Evolutionary conservation across 2,797 vertebrate genomes (phyloP).

Genomic region (Squalus acanthias): DNA sequence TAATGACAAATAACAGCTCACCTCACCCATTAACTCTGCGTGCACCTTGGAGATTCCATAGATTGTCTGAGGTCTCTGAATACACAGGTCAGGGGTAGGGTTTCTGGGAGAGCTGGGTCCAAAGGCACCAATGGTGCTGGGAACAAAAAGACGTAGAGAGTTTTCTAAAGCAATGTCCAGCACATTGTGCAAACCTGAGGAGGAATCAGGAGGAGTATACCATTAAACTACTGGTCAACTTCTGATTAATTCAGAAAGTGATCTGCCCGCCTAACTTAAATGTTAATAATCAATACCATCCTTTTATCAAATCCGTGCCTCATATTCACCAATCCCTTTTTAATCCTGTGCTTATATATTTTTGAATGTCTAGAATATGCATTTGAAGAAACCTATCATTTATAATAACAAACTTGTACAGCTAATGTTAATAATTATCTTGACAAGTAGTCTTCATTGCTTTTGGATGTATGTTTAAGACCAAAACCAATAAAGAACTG

Average conservation of each 20-base stretch:
- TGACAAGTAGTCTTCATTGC: no score
- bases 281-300: no score
- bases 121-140: conserved; percentile 72
- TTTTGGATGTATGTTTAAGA: no score
- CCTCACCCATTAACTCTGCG: conserved; percentile 72
- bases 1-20: conserved; percentile 40
- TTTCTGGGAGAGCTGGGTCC: conserved; percentile 70
- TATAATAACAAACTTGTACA: no score
- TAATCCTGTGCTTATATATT: no score
- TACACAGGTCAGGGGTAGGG: conserved; percentile 67
- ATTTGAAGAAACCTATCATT: no score
- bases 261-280: neutral
- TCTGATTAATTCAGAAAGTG: neutral
- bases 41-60: conserved; percentile 74
- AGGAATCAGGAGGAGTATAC: neutral
- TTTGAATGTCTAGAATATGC: no score
- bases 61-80: conserved; percentile 69
- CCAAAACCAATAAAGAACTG: no score
- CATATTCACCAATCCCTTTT: no score
- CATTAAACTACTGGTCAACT: neutral
- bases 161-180: conserved; percentile 68
- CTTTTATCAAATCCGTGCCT: no score
- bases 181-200: conserved; percentile 66
- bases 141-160: conserved; percentile 68
- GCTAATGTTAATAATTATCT: no score